Evolutionary conservation across 2,797 vertebrate species (phyloP).

Genomic region (Leptodactylus fallax): DNA sequence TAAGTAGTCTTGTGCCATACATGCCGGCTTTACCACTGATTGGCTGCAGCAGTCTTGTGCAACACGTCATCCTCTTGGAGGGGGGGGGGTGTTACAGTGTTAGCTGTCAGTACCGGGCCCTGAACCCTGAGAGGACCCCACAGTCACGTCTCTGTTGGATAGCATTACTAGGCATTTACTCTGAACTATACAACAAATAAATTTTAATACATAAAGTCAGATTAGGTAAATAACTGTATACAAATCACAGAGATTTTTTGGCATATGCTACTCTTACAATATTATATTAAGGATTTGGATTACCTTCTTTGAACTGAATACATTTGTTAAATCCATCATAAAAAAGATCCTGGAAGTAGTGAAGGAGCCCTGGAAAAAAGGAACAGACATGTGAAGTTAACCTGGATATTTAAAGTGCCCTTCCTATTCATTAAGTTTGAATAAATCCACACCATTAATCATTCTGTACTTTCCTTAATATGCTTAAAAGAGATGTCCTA

Average conservation of each 20-base stretch:
- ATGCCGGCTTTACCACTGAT: too few relatives aligned
- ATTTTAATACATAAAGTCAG: neutral
- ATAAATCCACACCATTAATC: neutral
- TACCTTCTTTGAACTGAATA: conserved; percentile 1
- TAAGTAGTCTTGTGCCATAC: too few relatives aligned
- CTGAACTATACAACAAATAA: neutral
- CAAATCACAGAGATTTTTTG: neutral
- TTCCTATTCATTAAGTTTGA: neutral
- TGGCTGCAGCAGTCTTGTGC: too few relatives aligned
- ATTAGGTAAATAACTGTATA: neutral
- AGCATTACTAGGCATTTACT: neutral
- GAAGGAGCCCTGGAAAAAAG: neutral
- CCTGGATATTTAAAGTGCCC: neutral
- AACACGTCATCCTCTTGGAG: too few relatives aligned
- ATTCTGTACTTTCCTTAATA: neutral
- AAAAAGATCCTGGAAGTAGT: neutral
- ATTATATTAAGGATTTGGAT: neutral
- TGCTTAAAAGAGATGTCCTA: neutral
- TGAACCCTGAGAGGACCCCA: too few relatives aligned
- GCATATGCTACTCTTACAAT: neutral
- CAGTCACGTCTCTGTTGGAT: too few relatives aligned
- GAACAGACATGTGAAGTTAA: neutral
- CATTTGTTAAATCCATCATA: conserved; percentile 26
- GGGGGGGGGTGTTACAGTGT: too few relatives aligned
- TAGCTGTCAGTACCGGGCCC: too few relatives aligned